A percentile compares a stretch with the other conserved stretches of the same genome.
These are phyloP conservation scores for Synanthedon vespiformis DNA, from an alignment of 2,888 invertebrate genomes.

Conservation along the genomic window DNA sequence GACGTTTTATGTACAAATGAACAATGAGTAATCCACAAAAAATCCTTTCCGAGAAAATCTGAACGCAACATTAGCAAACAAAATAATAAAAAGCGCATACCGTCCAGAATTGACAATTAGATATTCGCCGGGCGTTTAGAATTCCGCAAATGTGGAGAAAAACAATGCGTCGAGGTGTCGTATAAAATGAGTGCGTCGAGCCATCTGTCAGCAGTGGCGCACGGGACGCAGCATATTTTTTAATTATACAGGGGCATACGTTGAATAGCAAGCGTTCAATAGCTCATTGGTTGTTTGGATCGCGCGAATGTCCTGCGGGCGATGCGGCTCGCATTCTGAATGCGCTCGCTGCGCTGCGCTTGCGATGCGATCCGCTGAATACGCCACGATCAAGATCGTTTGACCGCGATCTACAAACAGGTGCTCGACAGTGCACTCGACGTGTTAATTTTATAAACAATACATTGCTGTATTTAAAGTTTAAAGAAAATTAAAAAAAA, in stretches of 20 bases:
- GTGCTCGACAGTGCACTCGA: slow-evolving; percentile 28
- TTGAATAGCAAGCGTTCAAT: slow-evolving; percentile 43
- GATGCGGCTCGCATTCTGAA: slow-evolving; percentile 46
- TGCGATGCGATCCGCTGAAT: slow-evolving; percentile 8
- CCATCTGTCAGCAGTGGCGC: slow-evolving; percentile 45
- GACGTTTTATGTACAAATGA: slow-evolving; percentile 12
- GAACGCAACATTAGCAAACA: slow-evolving; percentile 49
- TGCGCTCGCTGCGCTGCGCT: slow-evolving; percentile 14
- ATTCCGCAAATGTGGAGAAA: slow-evolving; percentile 50
- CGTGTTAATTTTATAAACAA: slow-evolving; percentile 4
- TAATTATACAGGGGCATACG: slow-evolving; percentile 47
- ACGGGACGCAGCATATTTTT: slow-evolving; percentile 46
- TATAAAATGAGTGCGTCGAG: slow-evolving; percentile 35
- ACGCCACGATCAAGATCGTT: slow-evolving; percentile 46
- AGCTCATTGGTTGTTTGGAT: slow-evolving; percentile 17
- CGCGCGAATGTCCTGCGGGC: slow-evolving; percentile 42
- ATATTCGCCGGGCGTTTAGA: slow-evolving; percentile 27
- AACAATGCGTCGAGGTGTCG: slow-evolving; percentile 45
- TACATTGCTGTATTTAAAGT: neutral
- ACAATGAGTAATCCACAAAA: slow-evolving; percentile 55
- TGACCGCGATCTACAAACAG: slow-evolving; percentile 60
- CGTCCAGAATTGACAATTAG: slow-evolving; percentile 48
- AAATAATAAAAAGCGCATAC: slow-evolving; percentile 44
- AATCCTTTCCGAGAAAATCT: slow-evolving; percentile 56
- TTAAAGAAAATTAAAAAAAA: too few relatives aligned